Evolutionary conservation across 1,140 invertebrate genomes (phyloP).

Genomic region (Adelges cooleyi): DNA sequence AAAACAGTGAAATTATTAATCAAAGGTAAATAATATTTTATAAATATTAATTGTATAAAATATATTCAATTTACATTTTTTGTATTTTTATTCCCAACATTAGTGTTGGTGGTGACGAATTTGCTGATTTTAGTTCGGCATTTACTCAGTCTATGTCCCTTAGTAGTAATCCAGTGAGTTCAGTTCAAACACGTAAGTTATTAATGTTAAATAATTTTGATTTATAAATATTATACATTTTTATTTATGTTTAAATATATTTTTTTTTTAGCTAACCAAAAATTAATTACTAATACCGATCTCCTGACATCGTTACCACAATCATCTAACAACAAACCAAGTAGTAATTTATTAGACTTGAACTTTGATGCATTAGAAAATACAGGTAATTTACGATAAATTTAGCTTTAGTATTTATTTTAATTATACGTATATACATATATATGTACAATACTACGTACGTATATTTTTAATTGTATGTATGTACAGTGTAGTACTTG

Average conservation of each 20-base stretch:
- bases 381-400: neutral
- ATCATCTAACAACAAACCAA: slow-evolving; percentile 13
- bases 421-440: neutral
- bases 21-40: slow-evolving; percentile 23
- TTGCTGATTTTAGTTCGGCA: slow-evolving; percentile 63
- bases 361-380: slow-evolving; percentile 16
- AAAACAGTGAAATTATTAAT: neutral
- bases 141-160: slow-evolving; percentile 38
- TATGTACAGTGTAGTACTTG: too few species aligned
- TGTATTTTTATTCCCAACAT: too few species aligned
- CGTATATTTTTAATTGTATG: too few species aligned
- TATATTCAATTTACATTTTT: slow-evolving; percentile 67
- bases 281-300: slow-evolving; percentile 2
- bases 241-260: neutral
- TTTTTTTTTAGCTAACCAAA: slow-evolving; percentile 20
- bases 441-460: too few species aligned
- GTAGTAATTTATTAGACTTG: slow-evolving; percentile 11
- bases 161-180: neutral
- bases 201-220: neutral
- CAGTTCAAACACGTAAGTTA: neutral
- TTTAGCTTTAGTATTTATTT: neutral
- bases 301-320: slow-evolving; percentile 21
- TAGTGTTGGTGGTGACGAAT: slow-evolving; percentile 57
- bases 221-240: too few species aligned
- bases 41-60: too few species aligned